Evolutionary conservation across 2,113 vertebrate genomes (phyloP).

Genomic region (Melanostigma gelatinosum): DNA sequence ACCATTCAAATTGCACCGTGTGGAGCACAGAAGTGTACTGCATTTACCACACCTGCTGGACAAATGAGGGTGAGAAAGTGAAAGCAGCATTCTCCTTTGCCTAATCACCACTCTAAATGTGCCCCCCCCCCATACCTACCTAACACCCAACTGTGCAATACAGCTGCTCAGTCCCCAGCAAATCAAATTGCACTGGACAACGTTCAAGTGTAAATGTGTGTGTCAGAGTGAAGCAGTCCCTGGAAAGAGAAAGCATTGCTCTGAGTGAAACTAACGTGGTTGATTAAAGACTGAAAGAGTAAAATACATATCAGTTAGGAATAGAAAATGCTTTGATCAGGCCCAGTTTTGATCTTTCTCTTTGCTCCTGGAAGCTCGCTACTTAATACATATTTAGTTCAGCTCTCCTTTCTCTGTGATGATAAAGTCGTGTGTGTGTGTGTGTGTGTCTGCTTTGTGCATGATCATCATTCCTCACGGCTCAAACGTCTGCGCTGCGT

Average conservation of each 20-base stretch:
- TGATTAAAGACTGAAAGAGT: not conserved
- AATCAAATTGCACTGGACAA: not conserved
- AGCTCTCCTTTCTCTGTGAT: not conserved
- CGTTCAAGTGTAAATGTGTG: not conserved
- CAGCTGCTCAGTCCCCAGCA: not conserved
- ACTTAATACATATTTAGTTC: not conserved
- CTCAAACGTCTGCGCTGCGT: not conserved
- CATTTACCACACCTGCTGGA: not conserved
- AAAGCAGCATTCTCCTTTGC: not conserved
- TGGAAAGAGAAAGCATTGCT: not conserved
- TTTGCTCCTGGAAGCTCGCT: not conserved
- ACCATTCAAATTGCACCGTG: not conserved
- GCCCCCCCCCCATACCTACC: not conserved
- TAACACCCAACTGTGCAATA: not conserved
- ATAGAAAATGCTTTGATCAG: not conserved
- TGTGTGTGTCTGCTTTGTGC: not conserved
- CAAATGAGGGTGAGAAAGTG: not conserved
- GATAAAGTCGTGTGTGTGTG: not conserved
- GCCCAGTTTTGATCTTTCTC: not conserved
- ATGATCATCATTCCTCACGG: not conserved
- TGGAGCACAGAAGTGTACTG: not conserved
- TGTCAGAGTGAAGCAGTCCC: not conserved
- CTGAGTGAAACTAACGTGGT: not conserved
- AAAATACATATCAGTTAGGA: not conserved
- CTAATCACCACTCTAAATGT: not conserved